Conservation (phyloP, 2,888 invertebrate genomes). For the Cerastis rubricosa region DNA sequence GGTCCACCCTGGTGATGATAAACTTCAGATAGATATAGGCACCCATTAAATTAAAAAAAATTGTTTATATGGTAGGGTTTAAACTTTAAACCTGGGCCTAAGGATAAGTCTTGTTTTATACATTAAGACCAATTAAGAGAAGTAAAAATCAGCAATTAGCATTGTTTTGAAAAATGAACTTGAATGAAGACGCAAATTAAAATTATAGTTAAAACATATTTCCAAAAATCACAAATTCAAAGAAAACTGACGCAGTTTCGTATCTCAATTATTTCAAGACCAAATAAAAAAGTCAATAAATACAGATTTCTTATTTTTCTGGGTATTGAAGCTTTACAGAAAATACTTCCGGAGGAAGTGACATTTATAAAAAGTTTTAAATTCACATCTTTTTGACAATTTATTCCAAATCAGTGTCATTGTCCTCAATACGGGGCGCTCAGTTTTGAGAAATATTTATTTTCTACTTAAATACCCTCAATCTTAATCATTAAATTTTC, state of each 20-base stretch:
- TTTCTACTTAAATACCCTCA: constrained; percentile 20
- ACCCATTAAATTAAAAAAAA: neutral
- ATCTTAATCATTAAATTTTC: constrained; percentile 19
- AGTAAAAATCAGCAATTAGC: neutral
- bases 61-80: neutral
- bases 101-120: neutral
- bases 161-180: neutral
- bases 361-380: constrained; percentile 37
- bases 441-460: constrained; percentile 48
- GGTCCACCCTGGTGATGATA: neutral
- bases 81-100: no score
- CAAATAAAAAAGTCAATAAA: constrained; percentile 36
- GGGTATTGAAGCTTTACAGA: constrained; percentile 16
- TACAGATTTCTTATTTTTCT: constrained; percentile 25
- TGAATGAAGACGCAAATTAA: neutral
- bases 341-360: constrained; percentile 55
- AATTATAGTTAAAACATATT: neutral
- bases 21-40: neutral
- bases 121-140: neutral
- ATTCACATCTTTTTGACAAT: constrained; percentile 49
- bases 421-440: neutral
- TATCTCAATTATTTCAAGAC: constrained; percentile 40
- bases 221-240: constrained; percentile 12
- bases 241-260: constrained; percentile 23
- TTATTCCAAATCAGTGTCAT: constrained; percentile 48